These are phyloP conservation scores for Liparis tanakae DNA, from an alignment of 2,797 vertebrate species.

Conservation along the genomic window DNA sequence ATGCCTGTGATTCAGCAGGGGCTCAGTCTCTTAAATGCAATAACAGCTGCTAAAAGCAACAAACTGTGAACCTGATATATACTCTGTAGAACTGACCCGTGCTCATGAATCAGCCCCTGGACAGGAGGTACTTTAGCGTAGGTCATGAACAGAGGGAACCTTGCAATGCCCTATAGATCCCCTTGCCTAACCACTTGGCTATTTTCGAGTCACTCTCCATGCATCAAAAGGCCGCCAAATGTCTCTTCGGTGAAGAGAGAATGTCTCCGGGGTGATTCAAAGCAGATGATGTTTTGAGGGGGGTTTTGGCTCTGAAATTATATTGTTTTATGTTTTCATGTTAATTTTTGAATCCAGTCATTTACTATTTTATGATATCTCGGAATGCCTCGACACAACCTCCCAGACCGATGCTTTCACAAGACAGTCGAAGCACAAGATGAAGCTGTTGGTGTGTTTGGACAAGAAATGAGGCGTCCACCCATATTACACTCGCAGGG, in stretches of 20 bases:
- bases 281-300: slow-evolving; percentile 48
- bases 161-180: slow-evolving; percentile 43
- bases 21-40: slow-evolving; percentile 71
- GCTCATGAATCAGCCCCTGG: slow-evolving; percentile 68
- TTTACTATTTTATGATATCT: slow-evolving; percentile 22
- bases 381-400: slow-evolving; percentile 8
- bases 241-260: slow-evolving; percentile 6
- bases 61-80: slow-evolving; percentile 79
- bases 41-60: slow-evolving; percentile 80
- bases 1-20: slow-evolving; percentile 36
- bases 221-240: slow-evolving; percentile 48
- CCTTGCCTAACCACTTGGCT: slow-evolving; percentile 34
- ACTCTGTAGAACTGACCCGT: slow-evolving; percentile 64
- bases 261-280: slow-evolving; percentile 57
- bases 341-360: slow-evolving; percentile 51
- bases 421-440: slow-evolving; percentile 34
- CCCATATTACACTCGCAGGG: slow-evolving; percentile 30
- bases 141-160: slow-evolving; percentile 54
- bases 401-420: slow-evolving; percentile 40
- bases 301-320: slow-evolving; percentile 40
- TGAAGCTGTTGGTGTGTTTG: slow-evolving; percentile 58
- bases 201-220: slow-evolving; percentile 50
- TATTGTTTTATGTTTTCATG: slow-evolving; percentile 37
- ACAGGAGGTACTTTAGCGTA: slow-evolving; percentile 63
- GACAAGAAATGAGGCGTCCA: slow-evolving; percentile 47